Evolutionary conservation across 2,797 vertebrate species (phyloP).

Genomic region (Petrocephalus schoutedeni): DNA sequence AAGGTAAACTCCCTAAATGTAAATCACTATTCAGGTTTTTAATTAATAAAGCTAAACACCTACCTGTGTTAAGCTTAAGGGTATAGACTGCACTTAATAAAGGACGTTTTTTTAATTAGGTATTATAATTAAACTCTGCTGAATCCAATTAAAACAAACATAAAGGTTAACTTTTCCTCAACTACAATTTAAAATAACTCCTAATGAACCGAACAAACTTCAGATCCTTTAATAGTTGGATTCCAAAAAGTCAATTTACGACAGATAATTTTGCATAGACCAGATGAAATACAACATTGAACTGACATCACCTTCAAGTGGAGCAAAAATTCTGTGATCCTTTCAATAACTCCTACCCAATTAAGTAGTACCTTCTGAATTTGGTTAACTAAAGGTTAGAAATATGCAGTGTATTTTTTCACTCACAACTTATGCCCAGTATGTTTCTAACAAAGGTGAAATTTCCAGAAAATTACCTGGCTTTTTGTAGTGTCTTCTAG

Average conservation of each 20-base stretch:
- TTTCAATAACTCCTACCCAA: neutral
- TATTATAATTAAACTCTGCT: constrained; percentile 12
- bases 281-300: neutral
- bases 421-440: neutral
- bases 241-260: neutral
- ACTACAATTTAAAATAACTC: neutral
- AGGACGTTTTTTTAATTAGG: constrained; percentile 16
- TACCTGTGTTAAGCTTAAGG: constrained; percentile 18
- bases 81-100: constrained; percentile 8
- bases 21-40: constrained; percentile 23
- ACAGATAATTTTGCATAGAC: neutral
- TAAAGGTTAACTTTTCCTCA: neutral
- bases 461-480: neutral
- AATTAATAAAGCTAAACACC: constrained; percentile 19
- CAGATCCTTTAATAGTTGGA: neutral
- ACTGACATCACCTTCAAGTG: neutral
- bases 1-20: constrained; percentile 14
- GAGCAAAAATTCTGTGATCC: neutral
- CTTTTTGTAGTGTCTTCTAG: neutral
- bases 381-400: neutral
- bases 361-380: neutral
- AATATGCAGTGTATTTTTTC: neutral
- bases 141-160: constrained; percentile 1
- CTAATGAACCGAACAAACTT: neutral
- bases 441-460: neutral